Evolutionary conservation across 2,113 vertebrate species (phyloP), one percentile per base, ranked within the genome.

Genomic region (Labeo catla): DNA sequence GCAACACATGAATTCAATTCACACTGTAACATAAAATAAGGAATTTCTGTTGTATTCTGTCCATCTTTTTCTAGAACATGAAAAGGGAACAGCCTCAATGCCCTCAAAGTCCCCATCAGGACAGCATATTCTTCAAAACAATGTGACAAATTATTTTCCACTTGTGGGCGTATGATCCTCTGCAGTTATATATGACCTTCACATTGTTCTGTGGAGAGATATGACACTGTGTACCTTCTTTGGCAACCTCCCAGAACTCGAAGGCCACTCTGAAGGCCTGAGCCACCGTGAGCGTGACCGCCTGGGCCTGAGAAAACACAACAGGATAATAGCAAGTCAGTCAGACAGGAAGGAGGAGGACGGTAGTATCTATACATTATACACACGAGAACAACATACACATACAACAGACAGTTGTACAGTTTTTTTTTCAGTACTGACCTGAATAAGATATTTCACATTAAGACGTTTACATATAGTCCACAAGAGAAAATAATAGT

Each of bases 241-340:
- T 97, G 68, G 97, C 95, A 0, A 94, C 96, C 89, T 99, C 97
- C 98, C 97, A 99, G 81, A 97, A 92, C 91, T 99, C 97, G 82
- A 98, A 98, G 0, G 98, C 97, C 0, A 98, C 94, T 81, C 95
- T 96, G 95, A 98, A 99, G 49, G 98, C 97, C 91, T 99, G 98
- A 28, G 97, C 98, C 4, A 99, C 97, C 0, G 98, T 99, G 84
- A 99, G 90, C 23, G 97, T 98, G 84, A 99, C 97, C 0, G 98
- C 98, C 88, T 98, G 96, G 0, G 98, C 98, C 98, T 99, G 93
- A 23, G 81, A 89, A 16, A 85, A 8, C 76, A 49, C 39, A n/a
- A 85, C 34, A 59, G 49, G n/a, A 78, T 12, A 28, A 9, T 6
- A n/a, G 13, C 4, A 8, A 66, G 11, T 39, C 36, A 84, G 10